Evolutionary conservation across 1,140 invertebrate genomes (phyloP).

Genomic region (Lethrus apterus): DNA sequence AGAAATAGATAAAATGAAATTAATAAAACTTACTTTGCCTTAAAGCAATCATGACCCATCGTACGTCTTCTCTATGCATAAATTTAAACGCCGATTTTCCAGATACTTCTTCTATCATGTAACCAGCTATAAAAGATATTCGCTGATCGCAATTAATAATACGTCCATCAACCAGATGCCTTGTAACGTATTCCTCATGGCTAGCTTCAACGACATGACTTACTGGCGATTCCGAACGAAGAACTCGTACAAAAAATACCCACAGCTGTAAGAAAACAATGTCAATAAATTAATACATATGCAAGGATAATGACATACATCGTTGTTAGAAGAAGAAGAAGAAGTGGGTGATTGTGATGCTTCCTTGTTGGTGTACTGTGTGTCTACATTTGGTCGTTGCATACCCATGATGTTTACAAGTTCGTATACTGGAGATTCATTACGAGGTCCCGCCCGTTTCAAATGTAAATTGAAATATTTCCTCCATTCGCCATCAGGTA

Average conservation of each 20-base stretch:
- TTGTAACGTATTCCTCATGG: slow-evolving; percentile 75
- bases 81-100: slow-evolving; percentile 76
- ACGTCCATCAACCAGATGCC: slow-evolving; percentile 73
- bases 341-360: slow-evolving; percentile 4
- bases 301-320: slow-evolving; percentile 22
- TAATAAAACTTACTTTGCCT: slow-evolving; percentile 70
- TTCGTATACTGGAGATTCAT: slow-evolving; percentile 59
- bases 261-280: slow-evolving; percentile 34
- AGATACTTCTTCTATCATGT: slow-evolving; percentile 73
- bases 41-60: slow-evolving; percentile 74
- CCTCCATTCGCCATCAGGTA: slow-evolving; percentile 43
- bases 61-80: slow-evolving; percentile 78
- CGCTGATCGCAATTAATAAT: slow-evolving; percentile 81
- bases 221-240: slow-evolving; percentile 56
- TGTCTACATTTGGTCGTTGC: slow-evolving; percentile 16
- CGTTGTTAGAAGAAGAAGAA: slow-evolving; percentile 19
- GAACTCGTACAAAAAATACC: slow-evolving; percentile 36
- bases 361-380: slow-evolving; percentile 5
- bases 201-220: slow-evolving; percentile 65
- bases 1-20: no score
- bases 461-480: slow-evolving; percentile 49
- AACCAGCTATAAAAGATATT: slow-evolving; percentile 76
- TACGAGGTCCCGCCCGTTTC: slow-evolving; percentile 53
- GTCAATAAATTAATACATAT: slow-evolving; percentile 7
- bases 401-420: slow-evolving; percentile 50